phyloP scores from a whole-genome alignment of 1,140 invertebrate genomes.

The Euura saliciscinereae region DNA sequence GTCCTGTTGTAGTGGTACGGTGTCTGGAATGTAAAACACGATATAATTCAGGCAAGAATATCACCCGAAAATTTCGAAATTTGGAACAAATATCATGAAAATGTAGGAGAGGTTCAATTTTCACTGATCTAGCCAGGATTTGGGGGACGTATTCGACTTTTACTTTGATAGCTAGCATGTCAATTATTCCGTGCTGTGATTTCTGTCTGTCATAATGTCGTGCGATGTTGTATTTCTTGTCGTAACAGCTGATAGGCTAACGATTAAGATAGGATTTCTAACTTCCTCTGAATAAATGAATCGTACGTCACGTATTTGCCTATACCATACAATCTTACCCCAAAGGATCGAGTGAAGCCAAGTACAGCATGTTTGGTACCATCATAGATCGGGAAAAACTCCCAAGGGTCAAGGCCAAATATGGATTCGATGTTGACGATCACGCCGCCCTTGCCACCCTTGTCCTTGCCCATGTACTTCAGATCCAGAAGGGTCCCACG shows the following conservation, averaged over 20 bases:
- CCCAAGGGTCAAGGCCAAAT: slow-evolving; percentile 55
- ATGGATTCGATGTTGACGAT: too few species aligned
- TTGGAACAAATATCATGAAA: background rate
- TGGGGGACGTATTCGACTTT: background rate
- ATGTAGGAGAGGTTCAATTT: background rate
- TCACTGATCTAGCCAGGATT: background rate
- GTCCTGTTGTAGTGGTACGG: slow-evolving; percentile 26
- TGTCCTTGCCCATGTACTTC: too few species aligned
- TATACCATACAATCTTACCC: slow-evolving; percentile 18
- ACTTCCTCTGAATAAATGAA: background rate
- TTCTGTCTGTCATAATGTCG: background rate
- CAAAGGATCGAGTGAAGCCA: slow-evolving; percentile 41
- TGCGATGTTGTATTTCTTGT: background rate
- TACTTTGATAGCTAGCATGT: background rate
- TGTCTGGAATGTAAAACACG: background rate
- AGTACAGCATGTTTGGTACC: slow-evolving; percentile 68
- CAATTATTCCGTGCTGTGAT: background rate
- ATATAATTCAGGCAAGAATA: background rate
- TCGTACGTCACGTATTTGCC: background rate
- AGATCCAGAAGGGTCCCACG: too few species aligned
- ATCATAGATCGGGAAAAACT: slow-evolving; percentile 64
- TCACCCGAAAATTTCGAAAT: background rate
- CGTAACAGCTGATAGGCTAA: too few species aligned
- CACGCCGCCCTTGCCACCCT: too few species aligned
- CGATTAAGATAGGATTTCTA: background rate